These are phyloP conservation scores for Xenus cinereus DNA, from an alignment of 2,113 vertebrate genomes.

Conservation along the genomic window DNA sequence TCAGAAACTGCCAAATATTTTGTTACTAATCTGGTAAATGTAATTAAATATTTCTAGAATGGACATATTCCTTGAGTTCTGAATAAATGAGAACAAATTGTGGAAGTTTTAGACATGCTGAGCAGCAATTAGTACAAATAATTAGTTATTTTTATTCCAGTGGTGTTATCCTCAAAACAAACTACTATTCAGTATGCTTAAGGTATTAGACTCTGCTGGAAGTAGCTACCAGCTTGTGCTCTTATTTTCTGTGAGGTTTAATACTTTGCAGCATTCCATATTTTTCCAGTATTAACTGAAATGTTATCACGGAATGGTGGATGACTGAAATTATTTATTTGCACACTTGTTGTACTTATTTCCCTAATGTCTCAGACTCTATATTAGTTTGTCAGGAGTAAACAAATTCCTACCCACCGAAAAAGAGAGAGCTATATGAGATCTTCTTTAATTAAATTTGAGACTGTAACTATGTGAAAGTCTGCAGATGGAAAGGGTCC, in stretches of 20 bases:
- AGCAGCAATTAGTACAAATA: background rate
- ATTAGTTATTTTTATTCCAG: background rate
- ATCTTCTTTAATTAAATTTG: background rate
- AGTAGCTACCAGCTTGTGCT: background rate
- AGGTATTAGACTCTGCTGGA: background rate
- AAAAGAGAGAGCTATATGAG: background rate
- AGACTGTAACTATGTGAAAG: background rate
- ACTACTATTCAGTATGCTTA: background rate
- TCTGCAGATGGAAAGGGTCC: background rate
- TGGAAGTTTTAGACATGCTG: background rate
- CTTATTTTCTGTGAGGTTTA: background rate
- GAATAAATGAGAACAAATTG: background rate
- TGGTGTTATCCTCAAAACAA: background rate
- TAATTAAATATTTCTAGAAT: background rate
- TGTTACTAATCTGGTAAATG: background rate
- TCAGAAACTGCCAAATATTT: background rate
- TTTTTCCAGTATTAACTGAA: background rate
- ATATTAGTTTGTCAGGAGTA: background rate
- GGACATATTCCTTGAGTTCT: background rate
- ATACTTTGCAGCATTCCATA: background rate
- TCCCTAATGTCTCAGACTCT: background rate
- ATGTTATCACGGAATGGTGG: background rate
- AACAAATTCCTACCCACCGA: background rate
- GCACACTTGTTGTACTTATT: background rate
- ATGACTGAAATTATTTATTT: background rate